Evolutionary conservation across 2,888 invertebrate species (phyloP).

Genomic region (Holacanthella duospinosa): DNA sequence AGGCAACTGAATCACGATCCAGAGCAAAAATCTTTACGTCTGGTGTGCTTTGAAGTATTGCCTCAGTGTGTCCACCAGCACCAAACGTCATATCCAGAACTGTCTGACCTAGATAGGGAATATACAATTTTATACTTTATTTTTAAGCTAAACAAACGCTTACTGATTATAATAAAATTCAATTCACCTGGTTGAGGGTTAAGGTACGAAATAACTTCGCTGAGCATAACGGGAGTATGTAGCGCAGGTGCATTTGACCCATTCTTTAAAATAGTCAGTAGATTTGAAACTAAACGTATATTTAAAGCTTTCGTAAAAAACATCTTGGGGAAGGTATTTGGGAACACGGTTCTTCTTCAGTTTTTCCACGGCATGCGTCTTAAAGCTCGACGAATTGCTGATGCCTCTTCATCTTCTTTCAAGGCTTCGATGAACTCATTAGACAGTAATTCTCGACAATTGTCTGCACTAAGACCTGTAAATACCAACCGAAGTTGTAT

Average conservation of each 20-base stretch:
- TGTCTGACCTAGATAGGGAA: conserved; percentile 47
- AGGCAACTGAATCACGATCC: conserved; percentile 77
- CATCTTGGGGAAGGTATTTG: no score
- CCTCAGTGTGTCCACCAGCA: conserved; percentile 75
- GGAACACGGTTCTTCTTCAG: no score
- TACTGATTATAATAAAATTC: conserved; percentile 6
- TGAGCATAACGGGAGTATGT: conserved; percentile 67
- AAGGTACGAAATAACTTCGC: conserved; percentile 59
- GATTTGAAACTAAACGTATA: no score
- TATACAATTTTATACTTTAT: neutral
- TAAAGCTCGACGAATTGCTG: no score
- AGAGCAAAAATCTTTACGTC: conserved; percentile 62
- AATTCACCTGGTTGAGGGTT: conserved; percentile 45
- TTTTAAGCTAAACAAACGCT: neutral
- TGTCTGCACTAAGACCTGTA: conserved; percentile 60
- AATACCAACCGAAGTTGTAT: no score
- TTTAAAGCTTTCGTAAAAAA: no score
- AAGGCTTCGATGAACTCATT: conserved; percentile 59
- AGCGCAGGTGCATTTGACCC: conserved; percentile 31
- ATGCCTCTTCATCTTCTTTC: conserved; percentile 43
- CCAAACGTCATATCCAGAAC: conserved; percentile 95
- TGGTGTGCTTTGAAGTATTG: conserved; percentile 57
- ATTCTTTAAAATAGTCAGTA: no score
- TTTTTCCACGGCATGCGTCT: no score
- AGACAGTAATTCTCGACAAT: conserved; percentile 62